These are phyloP conservation scores for Phymanthus crucifer DNA, from an alignment of 92 coral and sea anemone genomes.

Conservation along the genomic window DNA sequence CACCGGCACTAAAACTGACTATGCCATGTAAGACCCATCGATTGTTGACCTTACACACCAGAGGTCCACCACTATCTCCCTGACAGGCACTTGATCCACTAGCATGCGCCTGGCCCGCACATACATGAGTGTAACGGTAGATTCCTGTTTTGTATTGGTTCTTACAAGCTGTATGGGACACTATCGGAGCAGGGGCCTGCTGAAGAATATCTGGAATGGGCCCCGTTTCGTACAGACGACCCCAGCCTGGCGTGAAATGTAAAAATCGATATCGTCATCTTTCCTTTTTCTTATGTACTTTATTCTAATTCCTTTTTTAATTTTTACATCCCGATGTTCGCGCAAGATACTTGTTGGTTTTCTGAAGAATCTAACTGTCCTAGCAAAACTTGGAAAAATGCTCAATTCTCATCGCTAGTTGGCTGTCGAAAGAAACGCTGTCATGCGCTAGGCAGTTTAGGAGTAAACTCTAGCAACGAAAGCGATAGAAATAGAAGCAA, in stretches of 20 bases:
- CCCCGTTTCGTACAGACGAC: conserved; percentile 24
- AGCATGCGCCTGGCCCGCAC: conserved; percentile 28
- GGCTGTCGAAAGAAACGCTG: neutral
- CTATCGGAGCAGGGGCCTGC: conserved; percentile 42
- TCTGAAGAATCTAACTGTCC: no score
- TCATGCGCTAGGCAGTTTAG: neutral
- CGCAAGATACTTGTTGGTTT: no score
- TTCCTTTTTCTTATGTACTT: neutral
- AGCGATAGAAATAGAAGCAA: no score
- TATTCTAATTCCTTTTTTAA: no score
- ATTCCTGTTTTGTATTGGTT: conserved; percentile 37
- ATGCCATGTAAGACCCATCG: conserved; percentile 68
- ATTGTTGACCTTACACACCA: conserved; percentile 42
- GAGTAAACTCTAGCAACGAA: neutral
- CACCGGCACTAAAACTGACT: conserved; percentile 65
- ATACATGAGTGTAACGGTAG: conserved; percentile 44
- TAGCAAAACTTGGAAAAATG: no score
- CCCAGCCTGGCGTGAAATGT: conserved; percentile 19
- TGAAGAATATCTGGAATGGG: conserved; percentile 46
- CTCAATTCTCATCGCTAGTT: no score
- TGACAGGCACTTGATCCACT: conserved; percentile 42
- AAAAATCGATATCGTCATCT: neutral
- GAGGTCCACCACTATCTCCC: conserved; percentile 41
- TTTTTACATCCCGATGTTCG: no score
- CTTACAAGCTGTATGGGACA: conserved; percentile 36